Base-by-base conservation (phyloP, 2,113 vertebrate genomes). In the Pavo muticus region DNA sequence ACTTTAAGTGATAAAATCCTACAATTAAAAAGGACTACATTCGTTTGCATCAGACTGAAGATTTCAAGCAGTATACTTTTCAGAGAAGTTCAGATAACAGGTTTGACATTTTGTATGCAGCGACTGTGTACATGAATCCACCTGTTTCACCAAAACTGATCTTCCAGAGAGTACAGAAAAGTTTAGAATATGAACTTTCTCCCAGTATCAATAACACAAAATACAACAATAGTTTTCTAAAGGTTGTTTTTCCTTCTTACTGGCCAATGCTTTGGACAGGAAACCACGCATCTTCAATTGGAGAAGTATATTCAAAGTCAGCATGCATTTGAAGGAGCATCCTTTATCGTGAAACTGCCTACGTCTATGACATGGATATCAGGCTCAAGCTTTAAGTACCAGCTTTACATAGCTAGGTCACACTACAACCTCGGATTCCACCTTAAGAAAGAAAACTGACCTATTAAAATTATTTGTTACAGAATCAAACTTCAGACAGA, bases 281-380 rank as follows among this genome's bases (percentile, higher is more conserved):
- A 88, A 80, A 80, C 4, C 50, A 65, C 44, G 86, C 23, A 4
- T 21, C 35, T 78, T 30, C 61, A 24, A 42, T 61, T 45, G 20
- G 37, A 69, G 87, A 70, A 76, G 24, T 27, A 65, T 13, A 40
- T n/a, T 45, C 37, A 7, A 5, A 84, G 59, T 29, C 71, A 90
- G 54, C n/a, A 73, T 48, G 56, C 5, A 3, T 80, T 44, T 54
- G 45, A 63, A 85, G 59, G 18, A 61, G n/a, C 48, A 54, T 63
- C 45, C 54, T 80, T 82, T 63, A 35, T 61, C 24, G n/a, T 18
- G 39, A 67, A 76, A 40, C 8, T n/a, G 21, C 20, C 18, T 0
- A 5, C 9, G 57, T 50, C 23, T 90, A 16, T 0, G 1, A 9
- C 20, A 37, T 1, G 2, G 27, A 10, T 11, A 5, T 2, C 25